phyloP scores from a whole-genome alignment of 1,140 invertebrate genomes.

The Achatina immaculata region DNA sequence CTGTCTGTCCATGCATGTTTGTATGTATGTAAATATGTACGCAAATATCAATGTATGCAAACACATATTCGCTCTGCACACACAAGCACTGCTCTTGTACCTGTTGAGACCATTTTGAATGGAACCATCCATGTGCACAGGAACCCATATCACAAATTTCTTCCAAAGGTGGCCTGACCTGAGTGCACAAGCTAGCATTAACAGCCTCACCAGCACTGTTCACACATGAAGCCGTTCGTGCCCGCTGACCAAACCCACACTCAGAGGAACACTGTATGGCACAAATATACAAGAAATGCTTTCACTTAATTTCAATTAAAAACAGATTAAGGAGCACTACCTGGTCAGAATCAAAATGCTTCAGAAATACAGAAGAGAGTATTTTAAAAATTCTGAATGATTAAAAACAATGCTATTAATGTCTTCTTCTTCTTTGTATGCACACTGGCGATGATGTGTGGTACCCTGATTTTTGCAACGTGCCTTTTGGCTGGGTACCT shows the following conservation, averaged over 20 bases:
- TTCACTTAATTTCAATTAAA: no score
- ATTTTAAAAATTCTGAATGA: no score
- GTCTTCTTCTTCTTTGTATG: no score
- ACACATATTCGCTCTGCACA: neutral
- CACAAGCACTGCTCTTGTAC: constrained; percentile 32
- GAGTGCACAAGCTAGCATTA: constrained; percentile 65
- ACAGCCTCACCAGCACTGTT: constrained; percentile 69
- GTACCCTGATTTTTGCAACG: no score
- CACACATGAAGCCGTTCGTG: constrained; percentile 76
- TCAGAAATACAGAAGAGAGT: no score
- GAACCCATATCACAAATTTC: constrained; percentile 74
- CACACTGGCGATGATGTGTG: no score
- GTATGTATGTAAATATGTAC: neutral
- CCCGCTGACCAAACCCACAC: constrained; percentile 77
- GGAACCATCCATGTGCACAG: constrained; percentile 62
- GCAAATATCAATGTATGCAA: neutral
- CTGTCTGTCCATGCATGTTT: neutral
- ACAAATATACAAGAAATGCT: no score
- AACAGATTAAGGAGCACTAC: no score
- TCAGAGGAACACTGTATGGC: constrained; percentile 77
- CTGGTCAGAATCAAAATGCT: no score
- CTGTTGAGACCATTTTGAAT: constrained; percentile 58
- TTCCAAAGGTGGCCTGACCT: constrained; percentile 59
- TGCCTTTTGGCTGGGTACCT: no score
- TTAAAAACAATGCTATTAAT: no score